Evolutionary conservation across 1,140 invertebrate genomes (phyloP).

Genomic region (Dinothrombium tinctorium): DNA sequence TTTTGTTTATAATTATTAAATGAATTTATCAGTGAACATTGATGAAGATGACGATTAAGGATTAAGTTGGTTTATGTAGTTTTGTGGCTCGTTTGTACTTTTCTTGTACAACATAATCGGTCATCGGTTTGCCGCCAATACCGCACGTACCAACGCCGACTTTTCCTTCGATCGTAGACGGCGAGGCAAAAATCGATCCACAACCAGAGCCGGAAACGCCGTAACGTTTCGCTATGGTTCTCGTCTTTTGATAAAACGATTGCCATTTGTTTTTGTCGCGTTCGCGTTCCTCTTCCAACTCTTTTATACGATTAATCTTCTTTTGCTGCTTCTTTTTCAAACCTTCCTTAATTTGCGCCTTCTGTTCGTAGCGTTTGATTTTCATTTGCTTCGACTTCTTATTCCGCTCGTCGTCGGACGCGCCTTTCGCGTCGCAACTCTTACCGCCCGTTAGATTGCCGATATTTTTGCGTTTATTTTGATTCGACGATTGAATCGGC

Average conservation of each 20-base stretch:
- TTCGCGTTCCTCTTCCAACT: slow-evolving; percentile 80
- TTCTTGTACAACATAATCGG: slow-evolving; percentile 30
- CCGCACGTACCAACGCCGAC: slow-evolving; percentile 91
- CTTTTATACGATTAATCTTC: slow-evolving; percentile 32
- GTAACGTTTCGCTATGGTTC: background rate
- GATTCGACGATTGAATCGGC: slow-evolving; percentile 1
- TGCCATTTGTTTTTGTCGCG: slow-evolving; percentile 91
- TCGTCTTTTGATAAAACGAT: slow-evolving; percentile 36
- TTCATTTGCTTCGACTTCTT: too few relatives aligned
- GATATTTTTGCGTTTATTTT: too few relatives aligned
- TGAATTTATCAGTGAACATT: too few relatives aligned
- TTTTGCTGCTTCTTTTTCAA: slow-evolving; percentile 84
- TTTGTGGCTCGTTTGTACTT: slow-evolving; percentile 2
- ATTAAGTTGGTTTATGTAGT: too few relatives aligned
- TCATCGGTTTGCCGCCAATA: slow-evolving; percentile 82
- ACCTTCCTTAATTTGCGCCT: too few relatives aligned
- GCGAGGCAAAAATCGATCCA: slow-evolving; percentile 57
- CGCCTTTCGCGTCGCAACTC: too few relatives aligned
- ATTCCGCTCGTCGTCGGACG: too few relatives aligned
- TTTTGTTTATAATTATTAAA: too few relatives aligned
- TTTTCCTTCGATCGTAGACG: slow-evolving; percentile 65
- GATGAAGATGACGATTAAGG: too few relatives aligned
- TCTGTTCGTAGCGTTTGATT: too few relatives aligned
- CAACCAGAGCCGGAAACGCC: background rate
- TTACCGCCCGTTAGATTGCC: too few relatives aligned